phyloP scores from a whole-genome alignment of 2,888 invertebrate genomes.

The Cephus rjabovi region DNA sequence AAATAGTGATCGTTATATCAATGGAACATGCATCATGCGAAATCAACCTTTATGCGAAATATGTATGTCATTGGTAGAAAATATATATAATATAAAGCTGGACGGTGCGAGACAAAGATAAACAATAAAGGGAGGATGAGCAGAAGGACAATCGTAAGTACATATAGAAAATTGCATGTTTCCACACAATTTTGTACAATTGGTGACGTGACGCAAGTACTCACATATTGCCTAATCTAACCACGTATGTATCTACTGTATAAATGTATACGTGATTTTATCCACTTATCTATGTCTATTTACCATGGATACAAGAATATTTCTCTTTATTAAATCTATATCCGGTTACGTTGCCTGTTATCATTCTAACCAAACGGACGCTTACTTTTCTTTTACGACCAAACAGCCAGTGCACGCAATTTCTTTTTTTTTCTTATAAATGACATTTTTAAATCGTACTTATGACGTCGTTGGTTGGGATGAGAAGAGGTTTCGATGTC shows the following conservation, averaged over 20 bases:
- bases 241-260: background rate
- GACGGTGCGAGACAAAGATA: background rate
- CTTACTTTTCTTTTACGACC: background rate
- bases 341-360: background rate
- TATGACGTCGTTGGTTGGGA: background rate
- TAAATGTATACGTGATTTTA: background rate
- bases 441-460: background rate
- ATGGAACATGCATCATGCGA: background rate
- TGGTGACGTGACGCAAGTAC: background rate
- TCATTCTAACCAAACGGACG: background rate
- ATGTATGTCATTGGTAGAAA: background rate
- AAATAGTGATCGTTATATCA: background rate
- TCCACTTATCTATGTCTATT: background rate
- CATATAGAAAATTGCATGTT: background rate
- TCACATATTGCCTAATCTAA: background rate
- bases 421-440: background rate
- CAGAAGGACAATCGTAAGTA: background rate
- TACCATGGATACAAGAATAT: background rate
- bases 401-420: background rate
- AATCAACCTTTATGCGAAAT: background rate
- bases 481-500: background rate
- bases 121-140: background rate
- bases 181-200: background rate
- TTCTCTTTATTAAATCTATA: background rate
- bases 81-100: background rate